phyloP scores from a whole-genome alignment of 2,888 invertebrate species.

The Spodoptera littoralis region DNA sequence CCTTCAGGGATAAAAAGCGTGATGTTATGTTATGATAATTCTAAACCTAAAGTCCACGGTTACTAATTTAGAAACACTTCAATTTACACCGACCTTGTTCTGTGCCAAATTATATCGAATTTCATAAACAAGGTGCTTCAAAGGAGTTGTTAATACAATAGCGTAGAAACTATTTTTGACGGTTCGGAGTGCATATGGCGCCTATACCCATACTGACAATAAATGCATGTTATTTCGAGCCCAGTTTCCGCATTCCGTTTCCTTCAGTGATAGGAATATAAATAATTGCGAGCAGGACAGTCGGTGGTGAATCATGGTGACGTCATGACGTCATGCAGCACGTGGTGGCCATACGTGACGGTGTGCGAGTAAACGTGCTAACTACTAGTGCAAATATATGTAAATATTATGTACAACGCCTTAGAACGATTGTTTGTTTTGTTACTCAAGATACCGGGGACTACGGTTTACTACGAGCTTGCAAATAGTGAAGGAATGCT shows the following conservation, averaged over 20 bases:
- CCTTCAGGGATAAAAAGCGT: too few relatives aligned
- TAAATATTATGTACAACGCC: conserved; percentile 56
- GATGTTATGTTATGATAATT: too few relatives aligned
- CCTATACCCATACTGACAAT: conserved; percentile 2
- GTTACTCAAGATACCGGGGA: conserved; percentile 20
- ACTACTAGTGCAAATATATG: conserved; percentile 59
- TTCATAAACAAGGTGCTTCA: conserved; percentile 40
- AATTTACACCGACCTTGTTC: conserved; percentile 34
- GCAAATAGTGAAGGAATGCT: not conserved
- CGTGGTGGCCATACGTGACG: conserved; percentile 64
- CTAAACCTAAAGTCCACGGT: not conserved
- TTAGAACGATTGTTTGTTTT: conserved; percentile 57
- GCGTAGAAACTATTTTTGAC: not conserved
- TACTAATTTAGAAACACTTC: conserved; percentile 41
- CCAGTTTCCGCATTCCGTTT: conserved; percentile 54
- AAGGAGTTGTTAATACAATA: conserved; percentile 2
- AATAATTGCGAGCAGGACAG: conserved; percentile 41
- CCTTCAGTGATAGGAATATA: conserved; percentile 28
- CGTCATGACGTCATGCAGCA: conserved; percentile 64
- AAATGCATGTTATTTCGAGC: conserved; percentile 26
- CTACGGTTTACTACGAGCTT: conserved; percentile 13
- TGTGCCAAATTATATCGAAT: conserved; percentile 37
- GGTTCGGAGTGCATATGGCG: conserved; percentile 4
- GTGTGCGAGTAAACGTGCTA: conserved; percentile 54
- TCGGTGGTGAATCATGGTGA: conserved; percentile 51